Base-by-base conservation (phyloP, 2,888 invertebrate genomes). In the Tinea trinotella region DNA sequence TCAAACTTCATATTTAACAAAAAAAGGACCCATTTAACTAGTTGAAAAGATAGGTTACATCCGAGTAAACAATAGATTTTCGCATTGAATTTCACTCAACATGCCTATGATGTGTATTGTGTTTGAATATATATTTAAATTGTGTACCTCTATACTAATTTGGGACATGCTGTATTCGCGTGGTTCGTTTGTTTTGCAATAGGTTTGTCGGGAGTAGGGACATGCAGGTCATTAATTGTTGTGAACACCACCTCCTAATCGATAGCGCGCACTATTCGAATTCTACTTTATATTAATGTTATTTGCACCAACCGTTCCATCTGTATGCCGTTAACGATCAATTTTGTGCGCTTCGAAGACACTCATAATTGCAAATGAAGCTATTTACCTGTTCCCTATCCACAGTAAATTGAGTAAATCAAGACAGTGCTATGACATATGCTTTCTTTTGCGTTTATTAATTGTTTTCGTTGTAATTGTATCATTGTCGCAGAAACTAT, bases 161-260 rank as follows among this genome's bases (percentile, higher is more conserved):
- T 12, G 52, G 19, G 10, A 40, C 53, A 53, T 34, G 44, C 53
- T 35, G 52, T 52, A 52, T 17, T 5, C 71, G 70, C 68, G 69
- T 68, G 70, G 78, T 73, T 81, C 82, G 50, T 85, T 85, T 85
- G 84, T 85, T 85, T 83, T 80, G 81, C 82, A 81, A 78, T 83
- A 82, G 84, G 83, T 82, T 82, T 82, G 84, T 79, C 80, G 79
- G 71, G 20, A 22, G 75, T 71, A 76, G 79, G 79, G 83, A 81
- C 84, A 84, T 83, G 78, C 84, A 84, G 82, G 84, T 84, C 84
- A 85, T 85, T 85, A 85, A 85, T 85, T 85, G 84, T 83, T 79
- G 83, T 81, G 81, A 82, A 78, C 82, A 81, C 78, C 75, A 68
- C 74, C 71, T 80, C 71, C 84, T 84, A 85, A 85, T 85, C 84